Percentiles rank a stretch among this genome's conserved stretches.
Conservation (phyloP, 2,797 vertebrate species). For the Podarcis siculus region DNA sequence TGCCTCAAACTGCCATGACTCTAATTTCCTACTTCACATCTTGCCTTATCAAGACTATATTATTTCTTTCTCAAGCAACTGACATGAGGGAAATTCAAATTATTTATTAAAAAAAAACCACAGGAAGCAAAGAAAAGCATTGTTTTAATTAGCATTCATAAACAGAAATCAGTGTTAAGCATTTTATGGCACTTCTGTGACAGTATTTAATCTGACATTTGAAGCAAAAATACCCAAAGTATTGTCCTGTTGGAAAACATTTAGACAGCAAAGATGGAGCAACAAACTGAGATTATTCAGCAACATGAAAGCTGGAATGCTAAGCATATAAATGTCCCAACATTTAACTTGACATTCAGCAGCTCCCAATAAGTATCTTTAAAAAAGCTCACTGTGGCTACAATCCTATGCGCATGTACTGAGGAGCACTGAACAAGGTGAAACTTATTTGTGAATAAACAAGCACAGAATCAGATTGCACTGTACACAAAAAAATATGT, state of each 20-base stretch:
- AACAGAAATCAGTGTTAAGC: conserved; percentile 62
- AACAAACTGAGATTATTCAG: conserved; percentile 58
- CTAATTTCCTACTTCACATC: background rate
- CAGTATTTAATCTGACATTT: conserved; percentile 61
- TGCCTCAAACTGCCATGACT: background rate
- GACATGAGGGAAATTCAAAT: background rate
- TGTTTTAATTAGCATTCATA: conserved; percentile 75
- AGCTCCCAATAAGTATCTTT: conserved; percentile 37
- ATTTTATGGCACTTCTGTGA: conserved; percentile 63
- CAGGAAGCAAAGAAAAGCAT: conserved; percentile 45
- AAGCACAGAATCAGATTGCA: background rate
- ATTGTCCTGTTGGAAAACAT: conserved; percentile 48
- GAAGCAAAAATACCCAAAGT: conserved; percentile 42
- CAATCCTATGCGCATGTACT: background rate
- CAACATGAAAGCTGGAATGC: conserved; percentile 57
- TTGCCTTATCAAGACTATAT: background rate
- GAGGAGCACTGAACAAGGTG: background rate
- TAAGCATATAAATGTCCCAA: conserved; percentile 50
- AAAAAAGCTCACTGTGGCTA: conserved; percentile 32
- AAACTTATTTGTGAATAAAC: background rate
- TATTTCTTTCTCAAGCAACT: conserved; percentile 11
- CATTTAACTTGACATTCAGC: conserved; percentile 56
- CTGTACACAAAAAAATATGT: conserved; percentile 58
- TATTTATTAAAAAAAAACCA: background rate
- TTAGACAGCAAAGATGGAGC: conserved; percentile 51